Evolutionary conservation across 1,140 invertebrate species (phyloP), one percentile per base, ranked within the genome.

Genomic region (Idris sp.): DNA sequence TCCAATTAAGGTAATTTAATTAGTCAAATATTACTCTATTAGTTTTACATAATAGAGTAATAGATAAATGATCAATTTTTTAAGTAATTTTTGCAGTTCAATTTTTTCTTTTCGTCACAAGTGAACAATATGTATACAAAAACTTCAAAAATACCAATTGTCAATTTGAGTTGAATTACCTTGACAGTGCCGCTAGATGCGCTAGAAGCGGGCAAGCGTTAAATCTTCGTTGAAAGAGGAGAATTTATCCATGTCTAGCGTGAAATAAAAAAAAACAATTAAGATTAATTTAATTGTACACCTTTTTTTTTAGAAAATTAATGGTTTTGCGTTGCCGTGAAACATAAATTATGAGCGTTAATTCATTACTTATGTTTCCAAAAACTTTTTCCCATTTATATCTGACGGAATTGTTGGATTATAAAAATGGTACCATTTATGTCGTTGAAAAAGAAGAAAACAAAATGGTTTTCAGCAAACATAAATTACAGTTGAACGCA

Each of bases 131-230:
- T n/a, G n/a, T n/a, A n/a, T n/a, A n/a, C n/a, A 30, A 9, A 2
- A 22, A 22, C 19, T 22, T 22, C 8, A 9, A 4, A 30, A 14
- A 48, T 40, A 30, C 1, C 2, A 62, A 62, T 40, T 10, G 28
- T 48, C 13, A n/a, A 38, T 67, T 51, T 16, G 9, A 49, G 65
- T 40, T 13, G 58, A 78, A 75, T 83, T 84, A 87, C 85, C 85
- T 87, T 87, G 84, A 85, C 83, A 87, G 84, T 87, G 84, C 85
- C 85, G 85, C 85, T 86, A 86, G 84, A 86, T 87, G 83, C 85
- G 85, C 85, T 87, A 86, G 84, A 87, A 87, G 79, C 85, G 85
- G 79, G 84, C 85, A 76, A 87, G 82, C 77, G 81, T 85, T 80
- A 87, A 83, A 80, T 87, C 85, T 82, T 87, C 85, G 73, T 80